Conservation (phyloP, 2,797 vertebrate species). For the Rhynchotus rufescens region DNA sequence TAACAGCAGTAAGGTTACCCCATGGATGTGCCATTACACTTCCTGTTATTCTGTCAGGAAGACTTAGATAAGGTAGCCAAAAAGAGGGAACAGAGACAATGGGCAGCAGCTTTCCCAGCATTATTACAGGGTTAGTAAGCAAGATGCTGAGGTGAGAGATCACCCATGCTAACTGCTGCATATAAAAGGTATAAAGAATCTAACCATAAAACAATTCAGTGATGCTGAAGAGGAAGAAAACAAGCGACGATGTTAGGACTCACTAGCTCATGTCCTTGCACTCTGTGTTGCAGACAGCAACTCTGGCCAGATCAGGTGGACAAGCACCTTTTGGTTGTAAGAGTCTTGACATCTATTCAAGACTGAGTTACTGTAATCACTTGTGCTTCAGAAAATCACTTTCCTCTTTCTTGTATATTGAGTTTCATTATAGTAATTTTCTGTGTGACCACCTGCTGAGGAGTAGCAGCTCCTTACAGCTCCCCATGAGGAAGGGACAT, state of each 20-base stretch:
- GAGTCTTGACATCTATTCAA: not conserved
- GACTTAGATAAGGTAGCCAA: conserved; percentile 8
- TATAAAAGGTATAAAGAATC: conserved; percentile 17
- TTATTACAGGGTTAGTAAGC: not conserved
- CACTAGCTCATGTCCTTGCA: not conserved
- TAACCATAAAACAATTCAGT: not conserved
- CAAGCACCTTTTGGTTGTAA: not conserved
- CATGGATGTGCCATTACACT: not conserved
- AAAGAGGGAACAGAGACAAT: not conserved
- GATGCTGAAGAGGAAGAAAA: not conserved
- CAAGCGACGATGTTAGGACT: not conserved
- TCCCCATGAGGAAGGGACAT: not conserved
- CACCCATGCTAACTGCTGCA: not conserved
- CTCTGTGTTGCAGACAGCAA: not conserved
- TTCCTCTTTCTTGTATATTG: not conserved
- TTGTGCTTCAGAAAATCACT: not conserved
- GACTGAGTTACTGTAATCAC: not conserved
- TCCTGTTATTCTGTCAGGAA: conserved; percentile 9
- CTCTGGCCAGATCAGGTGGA: not conserved
- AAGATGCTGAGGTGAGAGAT: conserved; percentile 40
- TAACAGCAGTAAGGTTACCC: not conserved
- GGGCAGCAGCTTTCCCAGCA: not conserved
- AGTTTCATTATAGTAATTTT: not conserved
- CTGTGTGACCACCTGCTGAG: not conserved
- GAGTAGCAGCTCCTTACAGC: not conserved